Evolutionary conservation across 2,797 vertebrate species (phyloP), one percentile per base, ranked within the genome.

Genomic region (Zenarchopterus dispar): DNA sequence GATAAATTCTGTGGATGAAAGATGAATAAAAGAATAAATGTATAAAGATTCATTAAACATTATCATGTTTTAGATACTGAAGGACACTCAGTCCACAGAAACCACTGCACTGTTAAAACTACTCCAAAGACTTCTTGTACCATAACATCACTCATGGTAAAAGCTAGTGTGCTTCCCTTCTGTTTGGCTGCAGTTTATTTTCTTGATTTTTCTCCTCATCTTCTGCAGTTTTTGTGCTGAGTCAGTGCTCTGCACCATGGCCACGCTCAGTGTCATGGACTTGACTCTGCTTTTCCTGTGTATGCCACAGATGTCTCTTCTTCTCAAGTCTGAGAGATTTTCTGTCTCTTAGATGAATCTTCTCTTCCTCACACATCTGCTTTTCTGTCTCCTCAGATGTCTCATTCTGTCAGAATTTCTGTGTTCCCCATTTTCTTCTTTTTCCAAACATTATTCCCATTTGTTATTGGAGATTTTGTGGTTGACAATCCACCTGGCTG

Each of bases 141-240:
- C 52, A 26, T 52, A 58, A 55, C 15, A 43, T 10, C 50, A 49
- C 9, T 52, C 13, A 21, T 1, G 13, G 16, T 39, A 17, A 52
- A 64, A 56, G 39, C 42, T 42, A 50, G 41, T 42, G 41, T 42
- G 36, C 26, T 62, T 60, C 52, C 22, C 39, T 18, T 43, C 44
- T 17, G 55, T 71, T 48, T 44, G 33, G 43, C 55, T 58, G 21
- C 19, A 46, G n/a, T 78, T 75, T 61, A 5, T 46, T 61, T 58
- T 19, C 42, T 56, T 6, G 11, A 23, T 56, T 70, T 28, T 41
- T 67, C 31, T 68, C 53, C 41, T 54, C 46, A 22, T 56, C 55
- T 9, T 55, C 28, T 70, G 73, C 7, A 17, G 6, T 62, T 54
- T 67, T 79, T 62, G 44, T 75, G 75, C 78, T 62, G 78, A 87